These are phyloP conservation scores for Tolypeutes matacus DNA, from an alignment of 2,797 vertebrate species.

Conservation along the genomic window DNA sequence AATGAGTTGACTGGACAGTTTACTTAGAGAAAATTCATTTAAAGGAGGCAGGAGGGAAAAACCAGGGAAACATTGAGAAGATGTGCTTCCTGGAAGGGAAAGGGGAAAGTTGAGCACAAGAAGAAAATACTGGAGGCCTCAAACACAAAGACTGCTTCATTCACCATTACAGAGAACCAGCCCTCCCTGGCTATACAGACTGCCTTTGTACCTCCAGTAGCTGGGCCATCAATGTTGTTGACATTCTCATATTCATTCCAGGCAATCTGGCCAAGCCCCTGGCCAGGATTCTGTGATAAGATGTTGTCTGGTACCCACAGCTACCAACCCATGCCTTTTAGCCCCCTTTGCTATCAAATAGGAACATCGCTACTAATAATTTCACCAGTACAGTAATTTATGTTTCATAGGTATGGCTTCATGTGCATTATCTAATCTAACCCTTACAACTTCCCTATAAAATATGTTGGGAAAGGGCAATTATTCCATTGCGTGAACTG, in stretches of 20 bases:
- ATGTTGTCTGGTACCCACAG: neutral
- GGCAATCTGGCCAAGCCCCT: neutral
- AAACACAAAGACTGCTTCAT: neutral
- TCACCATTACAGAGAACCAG: constrained; percentile 12
- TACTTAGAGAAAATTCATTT: neutral
- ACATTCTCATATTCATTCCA: neutral
- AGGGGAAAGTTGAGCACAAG: neutral
- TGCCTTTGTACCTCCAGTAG: neutral
- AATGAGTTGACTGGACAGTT: neutral
- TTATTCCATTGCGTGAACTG: neutral
- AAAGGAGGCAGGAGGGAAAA: neutral
- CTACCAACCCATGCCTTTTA: neutral
- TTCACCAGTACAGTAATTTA: constrained; percentile 4
- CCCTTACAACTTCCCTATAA: constrained; percentile 2
- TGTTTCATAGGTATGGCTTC: constrained; percentile 24
- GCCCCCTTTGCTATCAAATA: neutral
- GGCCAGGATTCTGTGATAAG: constrained; percentile 11
- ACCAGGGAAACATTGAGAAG: neutral
- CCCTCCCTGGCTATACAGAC: neutral
- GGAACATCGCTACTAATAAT: neutral
- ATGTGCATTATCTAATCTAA: constrained; percentile 13
- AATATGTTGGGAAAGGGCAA: neutral
- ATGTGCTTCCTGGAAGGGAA: neutral
- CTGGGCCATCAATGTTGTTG: neutral
- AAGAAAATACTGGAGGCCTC: neutral